Percentiles rank a stretch among this genome's conserved stretches.
phyloP scores from a whole-genome alignment of 2,888 invertebrate genomes.

The Drosophila paramelanica region DNA sequence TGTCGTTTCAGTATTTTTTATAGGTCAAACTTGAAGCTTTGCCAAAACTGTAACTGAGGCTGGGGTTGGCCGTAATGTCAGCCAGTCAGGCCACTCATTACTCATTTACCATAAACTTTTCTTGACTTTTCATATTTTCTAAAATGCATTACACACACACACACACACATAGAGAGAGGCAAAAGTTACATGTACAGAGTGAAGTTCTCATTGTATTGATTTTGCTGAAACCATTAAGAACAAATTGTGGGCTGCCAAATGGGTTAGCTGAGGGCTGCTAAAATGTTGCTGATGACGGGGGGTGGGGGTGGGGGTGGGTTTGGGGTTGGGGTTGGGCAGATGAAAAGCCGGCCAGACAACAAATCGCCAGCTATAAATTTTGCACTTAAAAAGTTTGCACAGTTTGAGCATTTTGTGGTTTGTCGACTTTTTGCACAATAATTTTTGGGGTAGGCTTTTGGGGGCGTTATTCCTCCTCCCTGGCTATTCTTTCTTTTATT shows the following conservation, averaged over 20 bases:
- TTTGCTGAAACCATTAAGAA: slow-evolving; percentile 69
- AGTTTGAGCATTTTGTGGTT: slow-evolving; percentile 51
- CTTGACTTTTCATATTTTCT: slow-evolving; percentile 77
- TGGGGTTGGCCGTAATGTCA: slow-evolving; percentile 58
- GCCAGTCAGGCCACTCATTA: slow-evolving; percentile 72
- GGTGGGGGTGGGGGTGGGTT: background rate
- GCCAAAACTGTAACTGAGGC: slow-evolving; percentile 15
- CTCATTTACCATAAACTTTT: slow-evolving; percentile 76
- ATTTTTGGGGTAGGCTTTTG: slow-evolving; percentile 32
- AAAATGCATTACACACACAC: slow-evolving; percentile 52
- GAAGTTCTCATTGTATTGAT: slow-evolving; percentile 61
- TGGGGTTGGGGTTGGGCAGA: background rate
- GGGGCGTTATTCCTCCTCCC: background rate
- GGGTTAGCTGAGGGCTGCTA: slow-evolving; percentile 13
- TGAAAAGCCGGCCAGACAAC: slow-evolving; percentile 65
- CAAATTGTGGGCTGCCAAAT: slow-evolving; percentile 48
- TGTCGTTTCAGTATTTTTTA: slow-evolving; percentile 10
- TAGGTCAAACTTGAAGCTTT: slow-evolving; percentile 20
- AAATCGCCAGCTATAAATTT: slow-evolving; percentile 76
- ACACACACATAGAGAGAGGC: slow-evolving; percentile 7
- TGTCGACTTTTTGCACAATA: slow-evolving; percentile 38
- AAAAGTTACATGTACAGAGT: slow-evolving; percentile 2
- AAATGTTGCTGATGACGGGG: too few species aligned
- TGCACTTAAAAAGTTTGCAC: slow-evolving; percentile 78
- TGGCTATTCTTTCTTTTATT: slow-evolving; percentile 8